A percentile compares a stretch with the other conserved stretches of the same genome.
phyloP scores from a whole-genome alignment of 2,888 invertebrate genomes.

The Psylliodes chrysocephalus region DNA sequence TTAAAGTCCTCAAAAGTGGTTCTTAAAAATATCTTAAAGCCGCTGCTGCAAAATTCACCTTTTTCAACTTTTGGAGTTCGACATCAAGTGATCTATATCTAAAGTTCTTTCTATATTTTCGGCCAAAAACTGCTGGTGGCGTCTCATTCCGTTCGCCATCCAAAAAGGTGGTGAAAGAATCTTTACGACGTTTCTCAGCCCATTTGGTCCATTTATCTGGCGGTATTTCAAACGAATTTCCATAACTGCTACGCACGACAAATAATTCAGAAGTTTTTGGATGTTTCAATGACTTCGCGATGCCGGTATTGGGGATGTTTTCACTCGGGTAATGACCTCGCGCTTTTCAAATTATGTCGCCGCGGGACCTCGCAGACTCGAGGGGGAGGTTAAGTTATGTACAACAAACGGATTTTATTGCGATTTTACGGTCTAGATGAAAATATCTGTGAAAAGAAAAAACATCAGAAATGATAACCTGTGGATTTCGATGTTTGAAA shows the following conservation, averaged over 20 bases:
- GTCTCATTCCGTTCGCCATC: conserved; percentile 33
- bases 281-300: conserved; percentile 44
- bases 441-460: background rate
- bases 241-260: conserved; percentile 55
- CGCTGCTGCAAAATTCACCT: background rate
- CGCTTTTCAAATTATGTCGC: conserved; percentile 23
- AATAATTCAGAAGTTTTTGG: conserved; percentile 52
- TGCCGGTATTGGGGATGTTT: conserved; percentile 42
- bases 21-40: no score
- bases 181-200: conserved; percentile 56
- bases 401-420: background rate
- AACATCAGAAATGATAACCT: no score
- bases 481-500: no score
- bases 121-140: conserved; percentile 32
- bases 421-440: background rate
- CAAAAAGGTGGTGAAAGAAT: conserved; percentile 43
- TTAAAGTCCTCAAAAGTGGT: no score
- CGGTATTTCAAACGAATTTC: conserved; percentile 56
- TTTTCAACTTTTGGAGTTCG: background rate
- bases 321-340: conserved; percentile 27
- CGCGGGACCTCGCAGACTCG: background rate
- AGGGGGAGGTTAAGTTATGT: conserved; percentile 7
- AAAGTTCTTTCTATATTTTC: conserved; percentile 36
- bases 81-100: conserved; percentile 34
- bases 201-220: conserved; percentile 57